phyloP scores from a whole-genome alignment of 2,797 vertebrate genomes.

The Gymnodraco acuticeps region DNA sequence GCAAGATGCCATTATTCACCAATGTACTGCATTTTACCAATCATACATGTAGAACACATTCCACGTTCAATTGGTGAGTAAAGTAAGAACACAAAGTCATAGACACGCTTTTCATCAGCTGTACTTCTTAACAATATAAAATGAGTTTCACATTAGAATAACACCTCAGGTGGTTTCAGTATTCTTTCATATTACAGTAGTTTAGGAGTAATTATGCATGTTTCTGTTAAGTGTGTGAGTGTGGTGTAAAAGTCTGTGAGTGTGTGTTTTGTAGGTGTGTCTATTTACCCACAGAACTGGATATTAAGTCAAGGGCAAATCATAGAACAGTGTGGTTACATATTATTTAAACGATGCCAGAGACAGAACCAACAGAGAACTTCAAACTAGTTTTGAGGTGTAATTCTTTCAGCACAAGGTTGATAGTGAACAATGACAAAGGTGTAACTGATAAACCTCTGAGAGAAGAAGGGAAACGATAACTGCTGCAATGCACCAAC shows the following conservation, averaged over 20 bases:
- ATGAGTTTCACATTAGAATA: not conserved
- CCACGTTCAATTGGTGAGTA: not conserved
- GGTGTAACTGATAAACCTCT: constrained; percentile 16
- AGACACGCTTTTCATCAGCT: not conserved
- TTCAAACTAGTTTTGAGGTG: constrained; percentile 26
- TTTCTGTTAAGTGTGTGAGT: not conserved
- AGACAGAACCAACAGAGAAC: constrained; percentile 11
- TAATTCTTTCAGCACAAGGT: constrained; percentile 26
- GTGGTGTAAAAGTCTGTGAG: constrained; percentile 20
- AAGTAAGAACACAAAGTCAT: not conserved
- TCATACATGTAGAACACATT: not conserved
- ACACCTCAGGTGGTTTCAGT: constrained; percentile 14
- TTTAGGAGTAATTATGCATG: not conserved
- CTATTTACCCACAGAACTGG: constrained; percentile 32
- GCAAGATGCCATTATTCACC: not conserved
- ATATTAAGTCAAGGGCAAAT: constrained; percentile 34
- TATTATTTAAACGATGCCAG: not conserved
- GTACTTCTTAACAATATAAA: not conserved
- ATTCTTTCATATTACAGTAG: not conserved
- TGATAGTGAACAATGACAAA: constrained; percentile 9
- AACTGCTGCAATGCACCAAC: constrained; percentile 16
- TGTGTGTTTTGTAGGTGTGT: constrained; percentile 39
- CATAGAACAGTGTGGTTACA: constrained; percentile 14
- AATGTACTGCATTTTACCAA: not conserved
- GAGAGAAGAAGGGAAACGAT: constrained; percentile 5